These are phyloP conservation scores for Turritopsis dohrnii DNA, from an alignment of 30 jellyfish, hydroid and myxozoan genomes.

Conservation along the genomic window DNA sequence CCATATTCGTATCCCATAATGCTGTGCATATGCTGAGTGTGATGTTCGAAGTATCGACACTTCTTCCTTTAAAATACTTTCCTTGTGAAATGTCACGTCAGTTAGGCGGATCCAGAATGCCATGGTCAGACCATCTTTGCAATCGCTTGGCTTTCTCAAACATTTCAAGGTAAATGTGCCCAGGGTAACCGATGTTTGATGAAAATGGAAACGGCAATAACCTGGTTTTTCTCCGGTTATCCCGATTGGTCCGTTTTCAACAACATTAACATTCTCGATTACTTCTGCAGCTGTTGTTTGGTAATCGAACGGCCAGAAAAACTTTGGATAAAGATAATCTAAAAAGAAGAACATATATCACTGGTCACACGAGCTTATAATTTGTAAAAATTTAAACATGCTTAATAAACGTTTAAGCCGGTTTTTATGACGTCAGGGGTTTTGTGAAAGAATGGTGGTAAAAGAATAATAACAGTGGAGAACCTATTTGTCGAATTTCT, in stretches of 20 bases:
- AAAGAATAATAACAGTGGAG: too few relatives aligned
- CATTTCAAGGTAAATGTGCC: not conserved
- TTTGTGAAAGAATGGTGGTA: too few relatives aligned
- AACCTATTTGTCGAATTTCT: too few relatives aligned
- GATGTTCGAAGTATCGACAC: not conserved
- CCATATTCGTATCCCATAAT: not conserved
- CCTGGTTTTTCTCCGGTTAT: not conserved
- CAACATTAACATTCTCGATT: not conserved
- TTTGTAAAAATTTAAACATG: too few relatives aligned
- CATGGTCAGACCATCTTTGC: not conserved
- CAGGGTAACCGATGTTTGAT: not conserved
- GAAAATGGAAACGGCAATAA: not conserved
- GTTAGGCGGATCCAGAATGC: not conserved
- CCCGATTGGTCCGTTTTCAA: not conserved
- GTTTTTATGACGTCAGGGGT: too few relatives aligned
- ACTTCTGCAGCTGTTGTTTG: not conserved
- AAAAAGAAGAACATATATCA: not conserved
- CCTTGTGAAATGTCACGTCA: not conserved
- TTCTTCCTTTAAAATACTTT: not conserved
- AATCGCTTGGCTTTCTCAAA: not conserved
- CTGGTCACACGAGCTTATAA: too few relatives aligned
- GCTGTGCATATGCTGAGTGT: not conserved
- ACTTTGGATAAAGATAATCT: not conserved
- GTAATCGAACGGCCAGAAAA: not conserved
- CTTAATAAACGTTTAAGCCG: too few relatives aligned